Base-by-base conservation (phyloP, 2,113 vertebrate genomes). In the Anoura caudifer region DNA sequence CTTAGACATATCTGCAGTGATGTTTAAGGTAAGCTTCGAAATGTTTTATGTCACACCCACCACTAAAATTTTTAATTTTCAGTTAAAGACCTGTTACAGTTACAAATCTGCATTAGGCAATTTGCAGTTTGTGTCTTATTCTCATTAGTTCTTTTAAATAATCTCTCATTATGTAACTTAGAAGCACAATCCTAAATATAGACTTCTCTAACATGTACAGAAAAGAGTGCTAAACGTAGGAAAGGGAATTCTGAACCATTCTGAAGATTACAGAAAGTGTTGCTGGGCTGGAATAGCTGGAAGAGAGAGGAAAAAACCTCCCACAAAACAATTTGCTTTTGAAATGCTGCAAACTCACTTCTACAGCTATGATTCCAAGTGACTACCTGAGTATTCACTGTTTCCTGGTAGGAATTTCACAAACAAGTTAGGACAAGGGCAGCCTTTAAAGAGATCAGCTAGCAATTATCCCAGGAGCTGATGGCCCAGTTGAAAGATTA, bases 321-420 rank as follows among this genome's bases (percentile, higher is more conserved):
- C 26, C 4, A 72, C 20, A 47, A 41, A 19, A 26, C 38, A 88
- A 72, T 73, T 52, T 93, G 79, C 20, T 94, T 95, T 75, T 95
- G 47, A 95, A 91, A 90, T 69, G 47, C 22, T 69, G 63, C 24
- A 83, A 91, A 95, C n/a, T 56, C 45, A 82, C 47, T 79, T 85
- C 41, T 41, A 72, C 13, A 87, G 91, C 79, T 96, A 26, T 85
- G 82, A 79, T 56, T 79, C 88, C 95, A 92, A 92, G 88, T 17
- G 61, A 54, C 50, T 50, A 91, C 36, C 54, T 56, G 22, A 87
- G 43, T 69, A 90, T 24, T 86, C 28, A 15, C 33, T 87, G 33
- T 72, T 84, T 93, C 86, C 91, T 59, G 56, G 47, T 22, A 72
- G 89, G 45, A 31, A 73, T 41, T 43, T 70, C 67, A 82, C 26